phyloP scores from a whole-genome alignment of 1,140 invertebrate species.

The Mycetomoellerius zeteki region DNA sequence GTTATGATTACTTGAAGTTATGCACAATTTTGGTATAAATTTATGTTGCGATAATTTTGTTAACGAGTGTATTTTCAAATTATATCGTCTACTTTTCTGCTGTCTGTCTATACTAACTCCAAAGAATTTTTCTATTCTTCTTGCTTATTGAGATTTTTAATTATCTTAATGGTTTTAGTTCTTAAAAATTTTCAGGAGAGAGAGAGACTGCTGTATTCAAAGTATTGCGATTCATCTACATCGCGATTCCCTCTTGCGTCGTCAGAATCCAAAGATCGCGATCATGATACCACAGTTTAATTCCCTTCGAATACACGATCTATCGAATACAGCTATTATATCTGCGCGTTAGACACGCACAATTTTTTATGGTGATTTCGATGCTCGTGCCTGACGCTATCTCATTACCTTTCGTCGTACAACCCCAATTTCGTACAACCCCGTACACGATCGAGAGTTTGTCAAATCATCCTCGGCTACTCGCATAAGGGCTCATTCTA shows the following conservation, averaged over 20 bases:
- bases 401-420: constrained; percentile 42
- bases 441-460: constrained; percentile 78
- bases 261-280: background rate
- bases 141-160: background rate
- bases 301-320: constrained; percentile 65
- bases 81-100: too few species aligned
- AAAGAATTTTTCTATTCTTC: background rate
- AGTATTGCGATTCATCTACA: background rate
- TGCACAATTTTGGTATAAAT: too few species aligned
- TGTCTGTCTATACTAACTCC: too few species aligned
- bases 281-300: constrained; percentile 62
- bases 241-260: background rate
- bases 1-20: too few species aligned
- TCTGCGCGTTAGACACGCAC: constrained; percentile 55
- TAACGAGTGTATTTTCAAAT: too few species aligned
- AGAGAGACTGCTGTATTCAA: background rate
- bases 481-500: constrained; percentile 73
- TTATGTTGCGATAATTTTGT: too few species aligned
- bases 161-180: background rate
- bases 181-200: background rate
- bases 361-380: constrained; percentile 83
- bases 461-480: constrained; percentile 82
- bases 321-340: constrained; percentile 18
- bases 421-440: constrained; percentile 60
- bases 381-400: constrained; percentile 72